Evolutionary conservation across 2,888 invertebrate genomes (phyloP).

Genomic region (Spisula solida): DNA sequence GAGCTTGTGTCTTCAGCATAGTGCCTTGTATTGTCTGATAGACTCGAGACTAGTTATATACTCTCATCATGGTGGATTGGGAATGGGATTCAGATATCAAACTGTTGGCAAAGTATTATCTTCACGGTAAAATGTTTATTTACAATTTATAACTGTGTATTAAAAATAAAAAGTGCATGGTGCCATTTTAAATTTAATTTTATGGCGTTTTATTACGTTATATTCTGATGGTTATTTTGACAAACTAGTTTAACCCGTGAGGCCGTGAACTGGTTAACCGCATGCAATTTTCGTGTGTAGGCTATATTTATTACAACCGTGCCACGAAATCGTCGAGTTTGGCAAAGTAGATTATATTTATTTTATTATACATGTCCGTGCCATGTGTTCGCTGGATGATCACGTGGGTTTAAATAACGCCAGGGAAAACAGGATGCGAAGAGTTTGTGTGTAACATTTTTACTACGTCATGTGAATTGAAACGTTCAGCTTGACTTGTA

Average conservation of each 20-base stretch:
- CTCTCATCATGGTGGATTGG: not conserved
- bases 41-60: not conserved
- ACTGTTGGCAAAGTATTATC: slow-evolving; percentile 47
- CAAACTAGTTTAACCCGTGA: too few species aligned
- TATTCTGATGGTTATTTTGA: not conserved
- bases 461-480: not conserved
- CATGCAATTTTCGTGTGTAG: not conserved
- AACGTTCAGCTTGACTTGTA: not conserved
- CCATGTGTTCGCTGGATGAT: not conserved
- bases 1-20: not conserved
- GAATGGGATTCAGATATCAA: slow-evolving; percentile 45
- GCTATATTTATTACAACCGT: not conserved
- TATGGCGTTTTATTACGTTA: not conserved
- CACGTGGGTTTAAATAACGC: not conserved
- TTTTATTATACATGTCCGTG: not conserved
- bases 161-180: not conserved
- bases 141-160: slow-evolving; percentile 2
- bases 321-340: not conserved
- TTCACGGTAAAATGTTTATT: slow-evolving; percentile 20
- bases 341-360: not conserved
- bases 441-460: not conserved
- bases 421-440: not conserved
- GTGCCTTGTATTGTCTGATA: not conserved
- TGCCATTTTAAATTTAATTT: too few species aligned
- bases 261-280: not conserved